Evolutionary conservation across 2,888 invertebrate genomes (phyloP).

Genomic region (Tachina grossa): DNA sequence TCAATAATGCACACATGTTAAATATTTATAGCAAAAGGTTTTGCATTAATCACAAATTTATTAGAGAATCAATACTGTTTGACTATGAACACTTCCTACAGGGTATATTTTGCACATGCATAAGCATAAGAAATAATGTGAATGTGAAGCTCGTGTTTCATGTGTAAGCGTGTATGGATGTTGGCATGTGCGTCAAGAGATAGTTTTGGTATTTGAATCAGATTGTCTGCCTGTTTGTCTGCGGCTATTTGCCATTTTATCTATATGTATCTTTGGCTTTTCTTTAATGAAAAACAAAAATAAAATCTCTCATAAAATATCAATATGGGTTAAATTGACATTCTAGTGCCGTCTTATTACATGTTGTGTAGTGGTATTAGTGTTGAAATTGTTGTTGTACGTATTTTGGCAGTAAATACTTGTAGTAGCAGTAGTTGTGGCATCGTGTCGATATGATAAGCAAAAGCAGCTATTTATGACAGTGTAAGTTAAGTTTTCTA

Average conservation of each 20-base stretch:
- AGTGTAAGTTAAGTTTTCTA: slow-evolving; percentile 12
- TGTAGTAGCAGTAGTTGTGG: background rate
- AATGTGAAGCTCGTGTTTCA: background rate
- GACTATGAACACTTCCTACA: no score
- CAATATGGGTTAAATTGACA: slow-evolving; percentile 58
- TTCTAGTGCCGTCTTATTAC: slow-evolving; percentile 49
- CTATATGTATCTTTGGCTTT: slow-evolving; percentile 39
- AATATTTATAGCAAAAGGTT: no score
- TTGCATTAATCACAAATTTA: no score
- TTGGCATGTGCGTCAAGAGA: slow-evolving; percentile 36
- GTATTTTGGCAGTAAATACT: background rate
- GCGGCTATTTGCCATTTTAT: slow-evolving; percentile 63
- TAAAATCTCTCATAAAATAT: slow-evolving; percentile 54
- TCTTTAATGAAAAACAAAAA: slow-evolving; percentile 71
- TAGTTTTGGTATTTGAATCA: slow-evolving; percentile 57
- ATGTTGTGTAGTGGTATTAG: slow-evolving; percentile 21
- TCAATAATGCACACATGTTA: no score
- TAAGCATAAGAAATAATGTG: background rate
- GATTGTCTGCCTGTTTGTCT: slow-evolving; percentile 56
- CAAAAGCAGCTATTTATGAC: slow-evolving; percentile 17
- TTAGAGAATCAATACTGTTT: no score
- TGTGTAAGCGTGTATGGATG: slow-evolving; percentile 32
- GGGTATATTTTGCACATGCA: background rate
- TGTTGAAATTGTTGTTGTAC: slow-evolving; percentile 1
- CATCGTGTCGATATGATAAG: slow-evolving; percentile 28